These are phyloP conservation scores for Ceraclea dissimilis DNA, from an alignment of 2,888 invertebrate species.

Conservation along the genomic window DNA sequence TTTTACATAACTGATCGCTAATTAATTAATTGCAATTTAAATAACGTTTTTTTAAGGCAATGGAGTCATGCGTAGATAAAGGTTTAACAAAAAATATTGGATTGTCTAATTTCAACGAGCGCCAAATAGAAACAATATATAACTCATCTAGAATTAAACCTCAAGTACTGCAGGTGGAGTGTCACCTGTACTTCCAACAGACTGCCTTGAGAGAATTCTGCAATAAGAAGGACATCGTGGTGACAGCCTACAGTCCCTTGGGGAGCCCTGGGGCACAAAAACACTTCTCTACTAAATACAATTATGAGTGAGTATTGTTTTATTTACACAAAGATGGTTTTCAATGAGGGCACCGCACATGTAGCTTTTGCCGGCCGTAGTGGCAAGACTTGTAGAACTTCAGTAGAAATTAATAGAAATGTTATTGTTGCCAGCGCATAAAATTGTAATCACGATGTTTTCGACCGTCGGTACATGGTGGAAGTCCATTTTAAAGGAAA, in stretches of 20 bases:
- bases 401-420: too few relatives aligned
- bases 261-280: constrained; percentile 63
- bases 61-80: constrained; percentile 61
- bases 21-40: too few relatives aligned
- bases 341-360: not conserved
- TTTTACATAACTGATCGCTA: too few relatives aligned
- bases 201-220: constrained; percentile 55
- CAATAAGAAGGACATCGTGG: constrained; percentile 50
- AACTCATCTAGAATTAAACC: constrained; percentile 57
- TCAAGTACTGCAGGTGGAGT: constrained; percentile 64
- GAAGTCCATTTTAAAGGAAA: too few relatives aligned
- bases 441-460: too few relatives aligned
- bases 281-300: constrained; percentile 55
- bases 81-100: constrained; percentile 66
- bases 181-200: constrained; percentile 73
- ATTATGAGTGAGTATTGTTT: constrained; percentile 49
- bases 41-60: constrained; percentile 41
- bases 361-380: not conserved
- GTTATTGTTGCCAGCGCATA: too few relatives aligned
- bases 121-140: constrained; percentile 58
- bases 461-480: too few relatives aligned
- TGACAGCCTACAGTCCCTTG: constrained; percentile 66
- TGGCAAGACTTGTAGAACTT: not conserved
- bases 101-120: constrained; percentile 69
- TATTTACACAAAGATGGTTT: not conserved